Evolutionary conservation across 1,140 invertebrate genomes (phyloP).

Genomic region (Drepana arcuata): DNA sequence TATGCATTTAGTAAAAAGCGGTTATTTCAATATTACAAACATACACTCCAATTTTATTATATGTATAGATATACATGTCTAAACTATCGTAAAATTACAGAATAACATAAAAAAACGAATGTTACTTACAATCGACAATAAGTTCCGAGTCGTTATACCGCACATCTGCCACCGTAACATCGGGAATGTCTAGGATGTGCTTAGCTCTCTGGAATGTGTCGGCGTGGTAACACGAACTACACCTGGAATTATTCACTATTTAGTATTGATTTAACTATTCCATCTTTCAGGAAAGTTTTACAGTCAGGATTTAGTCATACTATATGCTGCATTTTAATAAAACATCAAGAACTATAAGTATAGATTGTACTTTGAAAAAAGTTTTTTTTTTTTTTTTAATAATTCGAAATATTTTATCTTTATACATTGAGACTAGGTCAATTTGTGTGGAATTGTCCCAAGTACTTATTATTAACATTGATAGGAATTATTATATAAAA

Average conservation of each 20-base stretch:
- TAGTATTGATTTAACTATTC: not conserved
- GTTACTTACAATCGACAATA: slow-evolving; percentile 27
- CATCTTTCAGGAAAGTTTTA: not conserved
- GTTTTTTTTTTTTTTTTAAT: not conserved
- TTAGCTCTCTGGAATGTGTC: slow-evolving; percentile 53
- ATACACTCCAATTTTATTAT: no score
- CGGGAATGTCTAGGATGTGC: slow-evolving; percentile 57
- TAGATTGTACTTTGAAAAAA: not conserved
- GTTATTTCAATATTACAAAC: not conserved
- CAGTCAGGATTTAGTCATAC: not conserved
- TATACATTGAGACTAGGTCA: no score
- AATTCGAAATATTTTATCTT: not conserved
- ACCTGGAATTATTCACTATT: slow-evolving; percentile 30
- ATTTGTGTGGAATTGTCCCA: no score
- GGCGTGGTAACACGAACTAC: slow-evolving; percentile 56
- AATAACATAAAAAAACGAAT: not conserved
- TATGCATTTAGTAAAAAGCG: not conserved
- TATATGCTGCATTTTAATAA: not conserved
- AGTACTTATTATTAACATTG: no score
- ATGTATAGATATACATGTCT: no score
- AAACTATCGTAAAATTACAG: not conserved
- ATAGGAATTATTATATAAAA: no score
- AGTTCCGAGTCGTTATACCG: slow-evolving; percentile 10
- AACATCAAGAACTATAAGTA: not conserved
- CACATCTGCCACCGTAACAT: slow-evolving; percentile 21